A percentile compares a stretch with the other conserved stretches of the same genome.
Evolutionary conservation across 1,140 invertebrate genomes (phyloP).

Genomic region (Dendrolimus kikuchii): DNA sequence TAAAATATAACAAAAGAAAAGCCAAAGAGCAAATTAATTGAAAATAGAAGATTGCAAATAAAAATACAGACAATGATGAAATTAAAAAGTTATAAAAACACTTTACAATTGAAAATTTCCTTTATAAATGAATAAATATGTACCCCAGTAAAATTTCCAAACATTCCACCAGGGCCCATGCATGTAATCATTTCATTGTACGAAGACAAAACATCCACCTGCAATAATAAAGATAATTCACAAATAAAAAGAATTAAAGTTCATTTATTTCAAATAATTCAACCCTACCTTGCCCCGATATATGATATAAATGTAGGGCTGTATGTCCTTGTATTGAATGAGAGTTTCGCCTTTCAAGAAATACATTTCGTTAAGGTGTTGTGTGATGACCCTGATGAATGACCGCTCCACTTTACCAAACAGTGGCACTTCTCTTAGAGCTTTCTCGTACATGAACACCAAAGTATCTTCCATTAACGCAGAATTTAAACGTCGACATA

Average conservation of each 20-base stretch:
- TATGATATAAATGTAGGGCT: slow-evolving; percentile 58
- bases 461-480: slow-evolving; percentile 67
- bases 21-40: too few relatives aligned
- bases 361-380: slow-evolving; percentile 63
- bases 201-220: slow-evolving; percentile 59
- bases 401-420: slow-evolving; percentile 64
- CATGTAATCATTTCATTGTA: slow-evolving; percentile 63
- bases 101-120: too few relatives aligned
- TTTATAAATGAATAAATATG: not conserved
- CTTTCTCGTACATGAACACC: slow-evolving; percentile 62
- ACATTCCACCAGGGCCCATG: slow-evolving; percentile 67
- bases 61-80: too few relatives aligned
- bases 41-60: too few relatives aligned
- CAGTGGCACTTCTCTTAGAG: slow-evolving; percentile 60
- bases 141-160: slow-evolving; percentile 61
- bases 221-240: slow-evolving; percentile 5
- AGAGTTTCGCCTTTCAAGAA: slow-evolving; percentile 59
- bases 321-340: slow-evolving; percentile 57
- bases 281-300: slow-evolving; percentile 51
- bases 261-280: not conserved
- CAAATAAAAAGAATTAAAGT: not conserved
- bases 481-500: slow-evolving; percentile 56
- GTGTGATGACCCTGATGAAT: slow-evolving; percentile 66
- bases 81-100: too few relatives aligned
- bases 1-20: too few relatives aligned